These are phyloP conservation scores for Archips crataeganus DNA, from an alignment of 2,888 invertebrate species.

Conservation along the genomic window DNA sequence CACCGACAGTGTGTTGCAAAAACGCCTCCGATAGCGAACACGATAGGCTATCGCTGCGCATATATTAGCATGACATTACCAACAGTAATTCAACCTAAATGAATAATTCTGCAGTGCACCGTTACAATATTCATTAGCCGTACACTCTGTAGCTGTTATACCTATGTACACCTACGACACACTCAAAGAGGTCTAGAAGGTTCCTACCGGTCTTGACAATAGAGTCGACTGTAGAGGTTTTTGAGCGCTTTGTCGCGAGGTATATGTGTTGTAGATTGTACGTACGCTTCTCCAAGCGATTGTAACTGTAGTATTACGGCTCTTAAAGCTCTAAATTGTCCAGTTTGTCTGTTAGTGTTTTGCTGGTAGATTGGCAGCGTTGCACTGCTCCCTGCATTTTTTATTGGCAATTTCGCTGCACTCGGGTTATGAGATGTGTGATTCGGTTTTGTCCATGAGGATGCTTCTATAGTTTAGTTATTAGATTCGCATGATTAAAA, in stretches of 20 bases:
- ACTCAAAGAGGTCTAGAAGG: neutral
- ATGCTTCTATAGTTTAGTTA: neutral
- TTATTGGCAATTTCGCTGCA: constrained; percentile 36
- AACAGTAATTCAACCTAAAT: constrained; percentile 56
- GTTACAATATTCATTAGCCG: constrained; percentile 50
- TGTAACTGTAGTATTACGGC: constrained; percentile 7
- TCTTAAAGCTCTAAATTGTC: constrained; percentile 18
- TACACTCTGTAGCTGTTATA: neutral
- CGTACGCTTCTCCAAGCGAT: constrained; percentile 19
- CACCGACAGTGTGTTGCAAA: constrained; percentile 47
- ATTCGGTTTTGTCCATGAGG: neutral
- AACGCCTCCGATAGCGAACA: constrained; percentile 44
- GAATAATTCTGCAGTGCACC: constrained; percentile 55
- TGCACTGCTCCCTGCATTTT: constrained; percentile 38
- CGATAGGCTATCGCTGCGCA: constrained; percentile 55
- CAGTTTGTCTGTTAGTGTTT: constrained; percentile 30
- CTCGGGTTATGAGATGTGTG: constrained; percentile 17
- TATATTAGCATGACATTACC: constrained; percentile 62
- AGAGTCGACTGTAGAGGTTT: neutral
- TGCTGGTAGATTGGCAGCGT: constrained; percentile 35
- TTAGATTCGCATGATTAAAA: neutral
- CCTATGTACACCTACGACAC: neutral
- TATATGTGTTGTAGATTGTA: neutral
- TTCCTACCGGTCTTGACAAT: neutral
- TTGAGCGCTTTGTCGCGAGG: neutral